These are phyloP conservation scores for Sphaeridia pumilis DNA, from an alignment of 2,888 invertebrate genomes.

Conservation along the genomic window DNA sequence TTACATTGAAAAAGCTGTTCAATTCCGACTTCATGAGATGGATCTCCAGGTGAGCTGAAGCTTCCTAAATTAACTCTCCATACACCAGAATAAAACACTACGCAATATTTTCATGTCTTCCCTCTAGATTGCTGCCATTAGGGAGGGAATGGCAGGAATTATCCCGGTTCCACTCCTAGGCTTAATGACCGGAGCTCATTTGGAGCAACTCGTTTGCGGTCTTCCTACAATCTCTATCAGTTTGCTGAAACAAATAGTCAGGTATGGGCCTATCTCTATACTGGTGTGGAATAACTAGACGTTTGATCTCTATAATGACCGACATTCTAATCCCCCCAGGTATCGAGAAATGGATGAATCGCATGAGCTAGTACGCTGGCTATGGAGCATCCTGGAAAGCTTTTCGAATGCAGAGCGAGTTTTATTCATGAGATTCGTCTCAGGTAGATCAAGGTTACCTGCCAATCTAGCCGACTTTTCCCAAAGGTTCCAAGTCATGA, in stretches of 20 bases:
- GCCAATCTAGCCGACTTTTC: constrained; percentile 54
- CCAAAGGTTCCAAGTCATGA: constrained; percentile 53
- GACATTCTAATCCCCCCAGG: too few species aligned
- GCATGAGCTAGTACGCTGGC: constrained; percentile 50
- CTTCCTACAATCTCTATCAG: constrained; percentile 50
- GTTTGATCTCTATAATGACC: too few species aligned
- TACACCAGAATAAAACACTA: too few species aligned
- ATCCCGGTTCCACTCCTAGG: constrained; percentile 52
- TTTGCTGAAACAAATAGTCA: constrained; percentile 50
- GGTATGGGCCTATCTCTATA: too few species aligned
- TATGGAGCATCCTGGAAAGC: constrained; percentile 51
- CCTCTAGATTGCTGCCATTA: constrained; percentile 44
- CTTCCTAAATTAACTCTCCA: background rate
- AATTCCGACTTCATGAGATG: constrained; percentile 51
- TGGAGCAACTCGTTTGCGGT: constrained; percentile 54
- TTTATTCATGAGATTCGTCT: constrained; percentile 54
- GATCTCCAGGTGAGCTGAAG: constrained; percentile 45
- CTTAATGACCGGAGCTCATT: constrained; percentile 48
- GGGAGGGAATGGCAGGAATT: constrained; percentile 54
- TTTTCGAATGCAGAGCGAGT: constrained; percentile 53
- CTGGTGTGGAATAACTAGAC: too few species aligned
- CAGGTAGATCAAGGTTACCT: constrained; percentile 52
- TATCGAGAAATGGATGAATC: constrained; percentile 53
- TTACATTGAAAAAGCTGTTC: constrained; percentile 50
- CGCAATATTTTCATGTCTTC: too few species aligned